Evolutionary conservation across 2,113 vertebrate species (phyloP).

Genomic region (Clinocottus analis): DNA sequence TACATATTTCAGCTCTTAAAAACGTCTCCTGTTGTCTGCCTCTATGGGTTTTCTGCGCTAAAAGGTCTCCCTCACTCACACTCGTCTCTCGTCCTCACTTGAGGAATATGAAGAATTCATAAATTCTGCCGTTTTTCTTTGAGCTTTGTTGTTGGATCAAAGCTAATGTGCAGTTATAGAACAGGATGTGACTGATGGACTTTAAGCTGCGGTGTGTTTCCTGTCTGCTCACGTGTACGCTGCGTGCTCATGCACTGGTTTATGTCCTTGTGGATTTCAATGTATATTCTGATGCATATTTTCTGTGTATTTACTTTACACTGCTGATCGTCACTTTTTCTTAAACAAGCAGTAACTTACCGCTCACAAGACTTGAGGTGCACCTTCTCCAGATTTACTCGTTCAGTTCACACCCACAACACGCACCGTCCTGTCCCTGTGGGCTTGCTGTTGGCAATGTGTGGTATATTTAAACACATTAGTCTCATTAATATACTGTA

Average conservation of each 20-base stretch:
- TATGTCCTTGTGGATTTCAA: background rate
- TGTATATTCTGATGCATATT: too few relatives aligned
- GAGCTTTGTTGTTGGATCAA: conserved; percentile 33
- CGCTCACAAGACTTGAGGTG: too few relatives aligned
- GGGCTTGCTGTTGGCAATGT: conserved; percentile 7
- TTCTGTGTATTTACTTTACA: too few relatives aligned
- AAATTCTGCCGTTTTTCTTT: conserved; percentile 24
- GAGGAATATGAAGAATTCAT: conserved; percentile 60
- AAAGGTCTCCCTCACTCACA: conserved; percentile 57
- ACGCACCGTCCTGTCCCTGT: too few relatives aligned
- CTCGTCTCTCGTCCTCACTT: conserved; percentile 27
- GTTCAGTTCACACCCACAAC: too few relatives aligned
- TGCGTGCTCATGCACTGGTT: background rate
- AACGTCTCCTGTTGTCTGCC: conserved; percentile 62
- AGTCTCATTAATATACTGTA: conserved; percentile 17
- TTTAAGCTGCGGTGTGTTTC: background rate
- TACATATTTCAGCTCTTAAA: conserved; percentile 75
- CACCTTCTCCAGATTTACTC: too few relatives aligned
- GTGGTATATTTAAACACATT: conserved; percentile 32
- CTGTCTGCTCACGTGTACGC: background rate
- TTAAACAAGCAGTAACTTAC: too few relatives aligned
- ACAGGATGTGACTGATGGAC: conserved; percentile 4
- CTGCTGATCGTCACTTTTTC: too few relatives aligned
- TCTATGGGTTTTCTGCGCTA: conserved; percentile 53
- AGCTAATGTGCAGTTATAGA: conserved; percentile 36